Evolutionary conservation across 2,888 invertebrate genomes (phyloP).

Genomic region (Philonicus albiceps): DNA sequence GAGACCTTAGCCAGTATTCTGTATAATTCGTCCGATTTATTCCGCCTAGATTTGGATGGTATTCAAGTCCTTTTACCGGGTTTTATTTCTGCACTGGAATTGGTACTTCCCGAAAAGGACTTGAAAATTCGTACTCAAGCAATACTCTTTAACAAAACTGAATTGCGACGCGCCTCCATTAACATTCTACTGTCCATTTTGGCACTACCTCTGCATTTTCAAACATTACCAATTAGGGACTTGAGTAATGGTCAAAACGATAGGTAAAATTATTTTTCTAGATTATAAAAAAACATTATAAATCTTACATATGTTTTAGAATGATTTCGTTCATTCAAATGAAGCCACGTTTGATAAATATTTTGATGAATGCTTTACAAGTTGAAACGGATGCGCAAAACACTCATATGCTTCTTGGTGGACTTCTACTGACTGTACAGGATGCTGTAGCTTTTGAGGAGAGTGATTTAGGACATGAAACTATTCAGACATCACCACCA

Average conservation of each 20-base stretch:
- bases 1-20: slow-evolving; percentile 89
- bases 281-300: background rate
- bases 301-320: slow-evolving; percentile 51
- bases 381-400: slow-evolving; percentile 86
- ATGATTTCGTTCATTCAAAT: slow-evolving; percentile 72
- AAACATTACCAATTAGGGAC: slow-evolving; percentile 76
- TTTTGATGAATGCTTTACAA: slow-evolving; percentile 82
- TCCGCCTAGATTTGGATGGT: slow-evolving; percentile 91
- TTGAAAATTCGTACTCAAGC: slow-evolving; percentile 75
- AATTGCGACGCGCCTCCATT: slow-evolving; percentile 89
- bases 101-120: slow-evolving; percentile 88
- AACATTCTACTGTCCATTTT: slow-evolving; percentile 90
- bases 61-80: slow-evolving; percentile 90
- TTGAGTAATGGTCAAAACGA: slow-evolving; percentile 69
- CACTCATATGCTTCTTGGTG: slow-evolving; percentile 86
- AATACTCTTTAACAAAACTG: slow-evolving; percentile 71
- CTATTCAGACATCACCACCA: slow-evolving; percentile 65
- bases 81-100: slow-evolving; percentile 88
- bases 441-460: slow-evolving; percentile 81
- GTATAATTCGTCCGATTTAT: slow-evolving; percentile 84
- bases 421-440: slow-evolving; percentile 78
- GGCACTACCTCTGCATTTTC: slow-evolving; percentile 92
- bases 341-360: slow-evolving; percentile 79
- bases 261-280: slow-evolving; percentile 54
- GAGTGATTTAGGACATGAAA: slow-evolving; percentile 69